Conservation (phyloP, 2,797 vertebrate species). For the Squalus acanthias region DNA sequence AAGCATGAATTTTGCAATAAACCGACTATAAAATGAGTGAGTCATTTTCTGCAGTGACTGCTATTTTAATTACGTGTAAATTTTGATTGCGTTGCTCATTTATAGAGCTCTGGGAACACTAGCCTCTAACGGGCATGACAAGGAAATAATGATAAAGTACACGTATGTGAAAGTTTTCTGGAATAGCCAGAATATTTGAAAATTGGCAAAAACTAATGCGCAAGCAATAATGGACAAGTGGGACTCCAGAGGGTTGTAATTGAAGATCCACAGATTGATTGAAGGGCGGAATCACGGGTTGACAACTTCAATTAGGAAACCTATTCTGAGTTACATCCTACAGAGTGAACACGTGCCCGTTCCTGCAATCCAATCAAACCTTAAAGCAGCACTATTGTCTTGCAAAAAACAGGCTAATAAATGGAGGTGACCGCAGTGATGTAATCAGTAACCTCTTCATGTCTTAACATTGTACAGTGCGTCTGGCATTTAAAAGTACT, state of each 20-base stretch:
- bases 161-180: not conserved
- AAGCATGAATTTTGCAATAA: not conserved
- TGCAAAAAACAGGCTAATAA: not conserved
- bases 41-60: not conserved
- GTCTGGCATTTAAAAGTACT: not conserved
- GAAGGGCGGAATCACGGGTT: not conserved
- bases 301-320: conserved; percentile 22
- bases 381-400: not conserved
- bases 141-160: not conserved
- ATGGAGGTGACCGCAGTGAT: not conserved
- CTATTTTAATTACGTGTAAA: conserved; percentile 21
- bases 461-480: not conserved
- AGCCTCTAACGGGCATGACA: not conserved
- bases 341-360: not conserved
- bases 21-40: not conserved
- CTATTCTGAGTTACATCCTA: not conserved
- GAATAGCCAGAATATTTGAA: not conserved
- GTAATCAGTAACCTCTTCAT: not conserved
- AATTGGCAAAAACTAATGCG: not conserved
- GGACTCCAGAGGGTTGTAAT: not conserved
- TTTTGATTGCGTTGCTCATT: conserved; percentile 15
- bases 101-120: conserved; percentile 1
- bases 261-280: conserved; percentile 10
- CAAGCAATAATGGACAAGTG: not conserved
- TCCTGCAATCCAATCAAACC: not conserved